A percentile compares a stretch with the other conserved stretches of the same genome.
These are phyloP conservation scores for Drosophila baimaii DNA, from an alignment of 1,140 invertebrate genomes.

Conservation along the genomic window DNA sequence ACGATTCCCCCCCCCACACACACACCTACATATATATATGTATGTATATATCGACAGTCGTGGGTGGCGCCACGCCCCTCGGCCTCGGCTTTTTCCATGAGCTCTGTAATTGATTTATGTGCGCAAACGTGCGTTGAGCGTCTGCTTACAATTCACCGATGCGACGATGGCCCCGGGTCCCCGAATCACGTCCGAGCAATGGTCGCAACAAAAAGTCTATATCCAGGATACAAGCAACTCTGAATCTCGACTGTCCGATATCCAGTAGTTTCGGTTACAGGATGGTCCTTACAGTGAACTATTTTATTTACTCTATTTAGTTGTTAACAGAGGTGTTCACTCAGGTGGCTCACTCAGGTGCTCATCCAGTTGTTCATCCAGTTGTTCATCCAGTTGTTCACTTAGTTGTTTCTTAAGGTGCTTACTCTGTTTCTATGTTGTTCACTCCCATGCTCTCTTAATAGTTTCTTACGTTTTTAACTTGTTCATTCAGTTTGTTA, in stretches of 20 bases:
- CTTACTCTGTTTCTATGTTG: no score
- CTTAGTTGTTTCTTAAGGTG: no score
- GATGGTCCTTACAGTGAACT: no score
- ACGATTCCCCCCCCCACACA: no score
- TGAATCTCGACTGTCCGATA: not conserved
- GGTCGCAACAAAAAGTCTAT: constrained; percentile 31
- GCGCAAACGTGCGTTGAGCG: constrained; percentile 74
- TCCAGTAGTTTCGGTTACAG: not conserved
- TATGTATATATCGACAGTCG: constrained; percentile 35
- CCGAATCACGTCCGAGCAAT: constrained; percentile 23
- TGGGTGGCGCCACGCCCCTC: constrained; percentile 49
- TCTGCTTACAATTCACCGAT: constrained; percentile 68
- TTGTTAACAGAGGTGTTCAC: no score
- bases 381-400: no score
- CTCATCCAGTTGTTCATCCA: no score
- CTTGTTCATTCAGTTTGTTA: no score
- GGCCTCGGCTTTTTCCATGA: constrained; percentile 47
- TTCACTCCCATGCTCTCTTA: no score
- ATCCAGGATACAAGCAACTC: not conserved
- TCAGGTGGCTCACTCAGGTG: no score
- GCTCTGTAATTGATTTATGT: constrained; percentile 81
- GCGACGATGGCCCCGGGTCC: constrained; percentile 20
- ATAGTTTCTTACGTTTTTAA: no score
- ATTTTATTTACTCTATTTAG: no score
- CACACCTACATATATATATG: constrained; percentile 12